These are phyloP conservation scores for Sinohyriopsis cumingii DNA, from an alignment of 2,888 invertebrate genomes.

Conservation along the genomic window DNA sequence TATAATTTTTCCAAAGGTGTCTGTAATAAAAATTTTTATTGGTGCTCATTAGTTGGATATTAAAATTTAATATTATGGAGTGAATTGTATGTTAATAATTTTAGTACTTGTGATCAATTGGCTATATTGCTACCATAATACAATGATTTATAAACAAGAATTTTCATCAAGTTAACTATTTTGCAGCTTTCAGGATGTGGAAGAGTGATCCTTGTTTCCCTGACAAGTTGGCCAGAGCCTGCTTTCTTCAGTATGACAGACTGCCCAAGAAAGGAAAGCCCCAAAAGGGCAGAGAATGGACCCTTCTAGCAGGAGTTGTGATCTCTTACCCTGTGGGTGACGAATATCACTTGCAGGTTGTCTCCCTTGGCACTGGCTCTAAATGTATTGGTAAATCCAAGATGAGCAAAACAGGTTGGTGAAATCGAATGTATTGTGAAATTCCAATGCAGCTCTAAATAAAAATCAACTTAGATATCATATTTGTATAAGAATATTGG, in stretches of 20 bases:
- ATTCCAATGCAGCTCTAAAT: neutral
- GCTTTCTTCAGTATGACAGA: slow-evolving; percentile 31
- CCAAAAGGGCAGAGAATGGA: slow-evolving; percentile 82
- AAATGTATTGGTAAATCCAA: slow-evolving; percentile 86
- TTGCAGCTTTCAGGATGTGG: neutral
- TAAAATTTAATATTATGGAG: no score
- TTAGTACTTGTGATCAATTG: no score
- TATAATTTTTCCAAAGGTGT: no score
- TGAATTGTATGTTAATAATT: no score
- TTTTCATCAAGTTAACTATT: neutral
- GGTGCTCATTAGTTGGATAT: no score
- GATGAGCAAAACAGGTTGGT: slow-evolving; percentile 47
- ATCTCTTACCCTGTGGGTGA: slow-evolving; percentile 29
- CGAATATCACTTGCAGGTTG: slow-evolving; percentile 74
- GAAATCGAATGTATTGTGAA: neutral
- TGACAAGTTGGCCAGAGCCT: slow-evolving; percentile 32
- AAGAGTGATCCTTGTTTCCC: slow-evolving; percentile 26
- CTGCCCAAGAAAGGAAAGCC: slow-evolving; percentile 83
- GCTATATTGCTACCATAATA: no score
- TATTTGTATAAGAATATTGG: no score
- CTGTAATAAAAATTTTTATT: no score
- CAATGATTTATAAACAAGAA: no score
- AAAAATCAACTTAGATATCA: neutral
- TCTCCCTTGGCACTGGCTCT: slow-evolving; percentile 91
- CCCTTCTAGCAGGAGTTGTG: slow-evolving; percentile 84